Evolutionary conservation across 2,888 invertebrate species (phyloP), one percentile per base, ranked within the genome.

Genomic region (Ophion ventricosus): DNA sequence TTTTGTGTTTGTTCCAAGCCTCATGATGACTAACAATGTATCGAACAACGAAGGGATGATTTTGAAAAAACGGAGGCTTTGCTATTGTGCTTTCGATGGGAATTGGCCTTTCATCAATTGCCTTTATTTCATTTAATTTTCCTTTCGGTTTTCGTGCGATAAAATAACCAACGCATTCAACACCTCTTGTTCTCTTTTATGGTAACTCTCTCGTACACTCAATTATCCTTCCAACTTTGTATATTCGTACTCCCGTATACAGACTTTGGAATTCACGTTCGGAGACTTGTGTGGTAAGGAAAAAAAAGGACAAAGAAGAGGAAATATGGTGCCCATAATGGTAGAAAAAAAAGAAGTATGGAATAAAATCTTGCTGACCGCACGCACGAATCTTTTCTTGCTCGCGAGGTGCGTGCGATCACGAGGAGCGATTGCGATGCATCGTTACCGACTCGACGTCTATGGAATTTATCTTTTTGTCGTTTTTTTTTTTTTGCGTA

Each of bases 361-460:
- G 54, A 25, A 69, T 69, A 82, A 84, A 72, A 82, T 49, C 69
- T 69, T 23, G 78, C 63, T 70, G 76, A 69, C 61, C 69, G 49
- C 78, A 72, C 84, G 49, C 81, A 69, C 66, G 75, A 81, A 81
- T 80, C 54, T 66, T 59, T 26, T 40, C 49, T 43, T 75, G 35
- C 59, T 20, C 49, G 61, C 61, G 67, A n/a, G 26, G 49, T 40
- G 25, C 26, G 69, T 20, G 49, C 66, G 74, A 75, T 67, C 56
- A 35, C 76, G 81, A 75, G 59, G 20, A 29, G 43, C 69, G 79
- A 83, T 83, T 83, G 83, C 66, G 14, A 76, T 75, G 80, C 83
- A 80, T 83, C 79, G 83, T 80, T 80, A 76, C 76, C 75, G n/a
- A 49, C 69, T 59, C 64, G 72, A 63, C 64, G 63, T 79, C 35